phyloP scores from a whole-genome alignment of 2,113 vertebrate species.

The Campylorhamphus procurvoides region DNA sequence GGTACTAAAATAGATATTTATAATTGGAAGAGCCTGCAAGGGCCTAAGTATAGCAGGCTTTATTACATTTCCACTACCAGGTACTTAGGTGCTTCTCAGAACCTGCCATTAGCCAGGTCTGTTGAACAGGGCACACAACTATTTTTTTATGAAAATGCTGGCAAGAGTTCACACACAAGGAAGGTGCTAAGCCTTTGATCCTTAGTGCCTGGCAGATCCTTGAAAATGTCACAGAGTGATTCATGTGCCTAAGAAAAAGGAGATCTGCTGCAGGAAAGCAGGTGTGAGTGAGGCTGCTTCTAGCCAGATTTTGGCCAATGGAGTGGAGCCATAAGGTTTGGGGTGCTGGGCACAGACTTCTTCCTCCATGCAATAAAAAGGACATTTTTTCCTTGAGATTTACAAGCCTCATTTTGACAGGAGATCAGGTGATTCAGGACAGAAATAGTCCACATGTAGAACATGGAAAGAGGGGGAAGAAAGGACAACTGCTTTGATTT shows the following conservation, averaged over 20 bases:
- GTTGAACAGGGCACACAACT: slow-evolving; percentile 4
- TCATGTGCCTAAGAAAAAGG: slow-evolving; percentile 44
- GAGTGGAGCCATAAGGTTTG: background rate
- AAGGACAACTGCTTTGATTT: background rate
- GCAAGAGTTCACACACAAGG: slow-evolving; percentile 21
- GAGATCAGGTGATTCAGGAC: background rate
- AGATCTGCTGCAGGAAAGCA: slow-evolving; percentile 57
- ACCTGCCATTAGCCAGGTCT: slow-evolving; percentile 64
- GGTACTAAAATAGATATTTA: slow-evolving; percentile 40
- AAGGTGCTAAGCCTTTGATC: slow-evolving; percentile 61
- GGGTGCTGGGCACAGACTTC: background rate
- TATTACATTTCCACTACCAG: slow-evolving; percentile 47
- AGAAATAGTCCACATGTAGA: background rate
- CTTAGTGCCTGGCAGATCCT: background rate
- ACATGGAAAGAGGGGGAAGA: background rate
- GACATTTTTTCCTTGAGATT: background rate
- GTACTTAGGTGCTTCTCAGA: slow-evolving; percentile 60
- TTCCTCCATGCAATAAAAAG: background rate
- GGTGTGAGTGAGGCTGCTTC: slow-evolving; percentile 7
- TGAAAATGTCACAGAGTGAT: slow-evolving; percentile 62
- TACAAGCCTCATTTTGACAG: background rate
- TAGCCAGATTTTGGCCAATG: background rate
- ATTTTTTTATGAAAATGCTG: slow-evolving; percentile 34
- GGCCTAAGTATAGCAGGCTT: slow-evolving; percentile 44
- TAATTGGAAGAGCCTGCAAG: slow-evolving; percentile 56